Conservation (phyloP, 2,797 vertebrate species). For the Merluccius polli region DNA sequence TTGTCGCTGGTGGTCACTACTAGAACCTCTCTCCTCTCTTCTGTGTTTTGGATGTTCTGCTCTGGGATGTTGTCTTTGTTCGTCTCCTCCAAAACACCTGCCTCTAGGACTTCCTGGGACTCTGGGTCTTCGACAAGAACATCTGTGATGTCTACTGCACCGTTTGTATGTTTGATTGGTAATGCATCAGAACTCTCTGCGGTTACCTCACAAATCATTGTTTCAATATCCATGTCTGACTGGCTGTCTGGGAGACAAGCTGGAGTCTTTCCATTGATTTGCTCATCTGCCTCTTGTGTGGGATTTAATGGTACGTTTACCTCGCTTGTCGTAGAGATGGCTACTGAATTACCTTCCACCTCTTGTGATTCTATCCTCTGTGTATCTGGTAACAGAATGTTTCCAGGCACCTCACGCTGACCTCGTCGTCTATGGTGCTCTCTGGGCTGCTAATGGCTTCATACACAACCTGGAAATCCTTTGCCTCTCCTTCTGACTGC, state of each 20-base stretch:
- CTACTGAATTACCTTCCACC: slow-evolving; percentile 9
- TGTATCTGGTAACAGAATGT: slow-evolving; percentile 38
- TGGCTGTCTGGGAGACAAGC: slow-evolving; percentile 32
- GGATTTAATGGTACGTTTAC: slow-evolving; percentile 15
- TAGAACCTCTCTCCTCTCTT: neutral
- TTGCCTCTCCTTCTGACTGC: slow-evolving; percentile 32
- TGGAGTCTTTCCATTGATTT: neutral
- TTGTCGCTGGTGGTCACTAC: neutral
- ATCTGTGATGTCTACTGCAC: slow-evolving; percentile 36
- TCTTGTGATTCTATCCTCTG: slow-evolving; percentile 21
- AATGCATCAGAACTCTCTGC: slow-evolving; percentile 23
- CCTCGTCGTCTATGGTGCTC: slow-evolving; percentile 47
- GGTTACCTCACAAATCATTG: neutral
- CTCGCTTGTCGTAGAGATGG: slow-evolving; percentile 14
- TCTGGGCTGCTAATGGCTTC: slow-evolving; percentile 71
- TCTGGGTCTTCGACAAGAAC: slow-evolving; percentile 41
- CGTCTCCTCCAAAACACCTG: too few relatives aligned
- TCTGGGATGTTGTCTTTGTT: too few relatives aligned
- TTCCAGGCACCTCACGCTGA: slow-evolving; percentile 26
- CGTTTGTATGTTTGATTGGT: slow-evolving; percentile 35
- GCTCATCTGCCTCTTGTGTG: slow-evolving; percentile 24
- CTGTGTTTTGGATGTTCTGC: too few relatives aligned
- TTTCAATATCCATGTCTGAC: slow-evolving; percentile 38
- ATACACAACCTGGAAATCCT: slow-evolving; percentile 59
- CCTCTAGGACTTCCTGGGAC: slow-evolving; percentile 37